phyloP scores from a whole-genome alignment of 2,888 invertebrate genomes.

The Rhyacophila evoluta region DNA sequence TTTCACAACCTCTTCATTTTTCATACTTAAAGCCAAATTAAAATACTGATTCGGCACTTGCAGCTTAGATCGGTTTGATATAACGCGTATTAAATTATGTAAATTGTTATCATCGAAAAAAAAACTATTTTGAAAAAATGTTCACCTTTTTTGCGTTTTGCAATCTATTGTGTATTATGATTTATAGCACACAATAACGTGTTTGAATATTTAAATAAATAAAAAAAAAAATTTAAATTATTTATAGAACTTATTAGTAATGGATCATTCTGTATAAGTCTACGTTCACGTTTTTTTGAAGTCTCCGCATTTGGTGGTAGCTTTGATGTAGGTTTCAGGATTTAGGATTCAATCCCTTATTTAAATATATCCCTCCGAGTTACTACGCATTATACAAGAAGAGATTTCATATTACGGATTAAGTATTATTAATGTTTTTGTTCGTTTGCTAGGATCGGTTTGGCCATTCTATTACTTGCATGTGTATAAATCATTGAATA shows the following conservation, averaged over 20 bases:
- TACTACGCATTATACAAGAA: slow-evolving; percentile 30
- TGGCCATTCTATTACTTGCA: slow-evolving; percentile 2
- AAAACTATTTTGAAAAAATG: too few species aligned
- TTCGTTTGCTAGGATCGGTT: background rate
- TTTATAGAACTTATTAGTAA: background rate
- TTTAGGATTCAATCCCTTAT: slow-evolving; percentile 47
- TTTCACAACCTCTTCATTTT: too few species aligned
- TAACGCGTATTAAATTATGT: too few species aligned
- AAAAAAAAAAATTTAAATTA: too few species aligned
- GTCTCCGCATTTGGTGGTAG: slow-evolving; percentile 31
- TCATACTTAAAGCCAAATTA: too few species aligned
- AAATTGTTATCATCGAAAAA: too few species aligned
- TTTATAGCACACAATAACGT: too few species aligned
- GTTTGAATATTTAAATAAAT: too few species aligned
- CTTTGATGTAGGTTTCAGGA: slow-evolving; percentile 48
- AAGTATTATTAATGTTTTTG: slow-evolving; percentile 37
- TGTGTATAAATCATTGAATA: background rate
- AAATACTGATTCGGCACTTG: too few species aligned
- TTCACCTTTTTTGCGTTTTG: too few species aligned
- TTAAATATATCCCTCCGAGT: slow-evolving; percentile 43
- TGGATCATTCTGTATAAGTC: background rate
- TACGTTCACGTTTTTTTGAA: background rate
- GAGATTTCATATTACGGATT: slow-evolving; percentile 41
- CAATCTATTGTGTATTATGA: too few species aligned
- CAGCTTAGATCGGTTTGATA: too few species aligned